phyloP scores from a whole-genome alignment of 2,888 invertebrate species.

The Byasa hedistus region DNA sequence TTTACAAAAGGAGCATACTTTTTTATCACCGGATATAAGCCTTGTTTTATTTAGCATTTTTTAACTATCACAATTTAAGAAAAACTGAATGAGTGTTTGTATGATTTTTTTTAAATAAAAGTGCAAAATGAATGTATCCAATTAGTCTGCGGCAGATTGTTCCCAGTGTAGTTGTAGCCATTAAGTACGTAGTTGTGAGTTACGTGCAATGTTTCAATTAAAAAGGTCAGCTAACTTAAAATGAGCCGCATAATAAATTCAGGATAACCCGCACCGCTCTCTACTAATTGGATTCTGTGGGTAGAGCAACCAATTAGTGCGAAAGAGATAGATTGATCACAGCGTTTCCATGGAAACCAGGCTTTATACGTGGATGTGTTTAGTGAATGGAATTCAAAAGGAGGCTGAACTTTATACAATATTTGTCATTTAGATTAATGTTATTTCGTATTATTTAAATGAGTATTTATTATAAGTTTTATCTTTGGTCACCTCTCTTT shows the following conservation, averaged over 20 bases:
- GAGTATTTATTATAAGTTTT: no score
- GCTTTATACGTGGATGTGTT: neutral
- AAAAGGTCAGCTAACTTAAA: constrained; percentile 66
- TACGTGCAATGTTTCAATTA: constrained; percentile 73
- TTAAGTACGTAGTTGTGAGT: constrained; percentile 49
- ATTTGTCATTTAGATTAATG: no score
- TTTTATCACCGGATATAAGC: no score
- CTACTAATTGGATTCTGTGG: constrained; percentile 71
- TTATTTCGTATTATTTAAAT: no score
- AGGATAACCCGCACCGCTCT: constrained; percentile 54
- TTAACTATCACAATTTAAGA: no score
- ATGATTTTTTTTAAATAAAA: no score
- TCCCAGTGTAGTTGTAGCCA: constrained; percentile 40
- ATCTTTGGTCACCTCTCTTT: no score
- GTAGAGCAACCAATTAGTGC: constrained; percentile 66
- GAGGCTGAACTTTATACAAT: neutral
- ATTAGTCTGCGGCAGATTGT: neutral
- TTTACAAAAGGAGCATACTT: no score
- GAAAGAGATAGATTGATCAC: constrained; percentile 46
- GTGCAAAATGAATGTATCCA: neutral
- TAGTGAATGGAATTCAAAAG: constrained; percentile 8
- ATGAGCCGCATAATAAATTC: constrained; percentile 69
- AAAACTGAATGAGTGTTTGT: no score
- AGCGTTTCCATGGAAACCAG: constrained; percentile 22
- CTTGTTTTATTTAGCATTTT: no score